Percentiles rank a stretch among this genome's conserved stretches.
phyloP scores from a whole-genome alignment of 2,113 vertebrate species.

The Colius striatus region DNA sequence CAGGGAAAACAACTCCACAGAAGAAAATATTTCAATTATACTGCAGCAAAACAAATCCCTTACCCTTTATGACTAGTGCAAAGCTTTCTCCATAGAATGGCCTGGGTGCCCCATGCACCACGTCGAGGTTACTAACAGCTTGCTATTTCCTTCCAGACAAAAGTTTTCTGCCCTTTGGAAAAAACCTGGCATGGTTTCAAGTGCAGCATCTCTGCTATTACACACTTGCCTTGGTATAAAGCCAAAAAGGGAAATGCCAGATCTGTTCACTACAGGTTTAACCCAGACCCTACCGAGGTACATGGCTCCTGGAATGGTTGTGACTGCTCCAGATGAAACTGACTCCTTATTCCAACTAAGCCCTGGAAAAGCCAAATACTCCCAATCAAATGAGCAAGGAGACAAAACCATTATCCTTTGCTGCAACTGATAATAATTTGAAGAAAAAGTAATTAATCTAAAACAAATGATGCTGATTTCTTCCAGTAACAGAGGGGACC shows the following conservation, averaged over 20 bases:
- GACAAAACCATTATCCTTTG: not conserved
- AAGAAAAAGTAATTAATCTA: not conserved
- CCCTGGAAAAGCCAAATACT: not conserved
- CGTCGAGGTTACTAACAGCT: not conserved
- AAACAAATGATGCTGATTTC: not conserved
- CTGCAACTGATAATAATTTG: not conserved
- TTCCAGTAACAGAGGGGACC: not conserved
- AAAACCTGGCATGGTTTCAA: not conserved
- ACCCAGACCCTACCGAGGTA: accelerated
- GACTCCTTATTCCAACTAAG: not conserved
- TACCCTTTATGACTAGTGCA: not conserved
- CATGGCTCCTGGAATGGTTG: not conserved
- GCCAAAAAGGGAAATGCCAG: not conserved
- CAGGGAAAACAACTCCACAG: not conserved
- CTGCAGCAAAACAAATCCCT: not conserved
- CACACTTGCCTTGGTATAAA: not conserved
- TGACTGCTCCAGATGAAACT: not conserved
- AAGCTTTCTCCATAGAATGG: not conserved
- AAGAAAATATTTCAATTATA: not conserved
- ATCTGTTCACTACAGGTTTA: not conserved
- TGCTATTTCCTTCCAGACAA: not conserved
- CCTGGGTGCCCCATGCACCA: not conserved
- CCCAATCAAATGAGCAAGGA: not conserved
- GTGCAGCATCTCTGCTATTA: not conserved
- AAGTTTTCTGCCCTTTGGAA: constrained; percentile 38